These are phyloP conservation scores for Axinella damicornis DNA, from an alignment of 37 sponge, comb jelly and placozoan genomes.

Conservation along the genomic window DNA sequence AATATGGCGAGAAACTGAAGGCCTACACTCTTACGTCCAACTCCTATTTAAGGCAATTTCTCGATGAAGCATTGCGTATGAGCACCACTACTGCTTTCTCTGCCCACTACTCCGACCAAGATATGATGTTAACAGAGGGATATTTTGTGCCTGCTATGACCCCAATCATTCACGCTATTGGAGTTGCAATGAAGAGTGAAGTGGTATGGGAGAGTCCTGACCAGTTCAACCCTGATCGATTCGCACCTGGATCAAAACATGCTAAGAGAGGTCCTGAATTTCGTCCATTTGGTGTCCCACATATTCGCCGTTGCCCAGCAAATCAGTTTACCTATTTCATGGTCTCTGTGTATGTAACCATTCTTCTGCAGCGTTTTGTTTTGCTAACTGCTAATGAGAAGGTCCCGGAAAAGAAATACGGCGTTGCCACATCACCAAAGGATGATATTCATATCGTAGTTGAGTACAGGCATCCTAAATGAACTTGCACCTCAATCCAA, in stretches of 20 bases:
- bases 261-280: slow-evolving; percentile 45
- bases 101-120: slow-evolving; percentile 26
- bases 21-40: slow-evolving; percentile 23
- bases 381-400: slow-evolving; percentile 3
- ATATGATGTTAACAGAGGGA: slow-evolving; percentile 8
- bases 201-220: slow-evolving; percentile 39
- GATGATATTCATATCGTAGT: background rate
- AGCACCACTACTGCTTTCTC: slow-evolving; percentile 15
- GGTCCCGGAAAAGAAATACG: slow-evolving; percentile 27
- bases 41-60: slow-evolving; percentile 39
- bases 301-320: slow-evolving; percentile 45
- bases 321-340: slow-evolving; percentile 47
- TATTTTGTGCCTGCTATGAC: slow-evolving; percentile 52
- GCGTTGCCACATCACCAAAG: slow-evolving; percentile 47
- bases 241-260: slow-evolving; percentile 29
- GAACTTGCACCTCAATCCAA: too few relatives aligned
- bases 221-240: slow-evolving; percentile 49
- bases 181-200: slow-evolving; percentile 33
- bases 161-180: slow-evolving; percentile 48
- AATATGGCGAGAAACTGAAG: slow-evolving; percentile 29
- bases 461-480: slow-evolving; percentile 1
- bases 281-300: slow-evolving; percentile 51
- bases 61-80: slow-evolving; percentile 43
- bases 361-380: slow-evolving; percentile 35
- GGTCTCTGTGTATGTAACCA: slow-evolving; percentile 30